Base-by-base conservation (phyloP, 2,113 vertebrate genomes). In the Hyaena hyaena region DNA sequence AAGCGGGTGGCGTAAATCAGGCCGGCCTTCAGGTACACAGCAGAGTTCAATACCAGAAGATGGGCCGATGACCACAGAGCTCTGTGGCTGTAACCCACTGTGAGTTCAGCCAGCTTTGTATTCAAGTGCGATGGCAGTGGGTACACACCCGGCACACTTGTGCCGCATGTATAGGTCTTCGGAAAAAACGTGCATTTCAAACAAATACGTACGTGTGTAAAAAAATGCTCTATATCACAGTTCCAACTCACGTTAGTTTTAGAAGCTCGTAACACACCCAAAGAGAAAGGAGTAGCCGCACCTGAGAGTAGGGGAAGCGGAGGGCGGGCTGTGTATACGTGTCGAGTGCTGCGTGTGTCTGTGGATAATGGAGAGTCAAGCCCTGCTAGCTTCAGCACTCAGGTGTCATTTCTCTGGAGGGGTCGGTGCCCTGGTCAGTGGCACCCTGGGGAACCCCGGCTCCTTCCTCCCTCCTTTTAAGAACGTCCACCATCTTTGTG, bases 151-250 rank as follows among this genome's bases (percentile, higher is more conserved):
- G 31, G 63, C 43, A 10, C 11, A 12, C 28, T 2, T 0, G 23
- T 4, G 5, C 66, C 65, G 58, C 19, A 0, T 26, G 19, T 24
- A 0, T 12, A 17, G 35, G 9, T n/a, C 11, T 90, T 50, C n/a
- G 88, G 12, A 53, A 48, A 81, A 89, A 65, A 5, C 8, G 7
- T 1, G 2, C 15, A 21, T 92, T 79, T 86, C 10, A 55, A 4
- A 74, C n/a, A 81, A 35, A 39, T 12, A 28, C 5, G 28, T 39
- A 0, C 3, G 15, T 3, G 1, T 15, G 0, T 48, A 2, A 43
- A 26, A 26, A 79, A 82, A 17, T n/a, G 61, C 5, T 33, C 39
- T 23, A 35, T 68, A 28, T 33, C 23, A n/a, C 1, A 71, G 19
- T 94, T 23, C 9, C 12, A 28, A 0, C n/a, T 93, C 4, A 2